Conservation (phyloP, 1,140 invertebrate species). For the Diachasmimorpha longicaudata region DNA sequence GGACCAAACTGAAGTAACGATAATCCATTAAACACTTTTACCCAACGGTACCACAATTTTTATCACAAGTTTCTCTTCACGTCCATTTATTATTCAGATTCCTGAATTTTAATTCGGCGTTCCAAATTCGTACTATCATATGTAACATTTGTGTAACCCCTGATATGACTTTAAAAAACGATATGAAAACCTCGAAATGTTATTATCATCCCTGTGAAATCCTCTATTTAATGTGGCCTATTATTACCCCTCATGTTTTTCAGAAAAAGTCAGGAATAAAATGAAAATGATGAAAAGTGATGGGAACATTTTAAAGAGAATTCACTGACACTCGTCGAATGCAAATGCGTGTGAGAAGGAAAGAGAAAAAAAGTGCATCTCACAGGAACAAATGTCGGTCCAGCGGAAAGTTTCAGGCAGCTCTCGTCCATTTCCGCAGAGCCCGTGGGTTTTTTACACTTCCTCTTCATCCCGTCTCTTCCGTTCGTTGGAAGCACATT, state of each 20-base stretch:
- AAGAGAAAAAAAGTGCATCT: neutral
- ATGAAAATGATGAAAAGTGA: neutral
- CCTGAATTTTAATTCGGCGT: too few species aligned
- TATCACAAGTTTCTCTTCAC: too few species aligned
- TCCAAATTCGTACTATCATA: too few species aligned
- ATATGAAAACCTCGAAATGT: neutral
- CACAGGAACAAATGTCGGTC: neutral
- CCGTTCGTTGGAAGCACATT: neutral
- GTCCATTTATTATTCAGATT: too few species aligned
- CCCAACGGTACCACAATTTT: too few species aligned
- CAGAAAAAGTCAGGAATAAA: neutral
- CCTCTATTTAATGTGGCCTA: neutral
- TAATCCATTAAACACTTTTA: too few species aligned
- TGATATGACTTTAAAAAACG: neutral
- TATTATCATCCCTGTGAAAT: neutral
- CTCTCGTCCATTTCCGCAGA: neutral
- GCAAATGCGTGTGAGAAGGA: neutral
- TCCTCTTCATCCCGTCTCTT: constrained; percentile 7
- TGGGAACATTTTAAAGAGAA: neutral
- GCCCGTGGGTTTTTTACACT: constrained; percentile 11
- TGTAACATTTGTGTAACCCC: too few species aligned
- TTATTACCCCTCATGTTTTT: neutral
- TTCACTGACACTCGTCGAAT: neutral
- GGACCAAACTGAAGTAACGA: too few species aligned
- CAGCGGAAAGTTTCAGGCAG: constrained; percentile 4